These are phyloP conservation scores for Gastrophysa polygoni DNA, from an alignment of 2,888 invertebrate species.

Conservation along the genomic window DNA sequence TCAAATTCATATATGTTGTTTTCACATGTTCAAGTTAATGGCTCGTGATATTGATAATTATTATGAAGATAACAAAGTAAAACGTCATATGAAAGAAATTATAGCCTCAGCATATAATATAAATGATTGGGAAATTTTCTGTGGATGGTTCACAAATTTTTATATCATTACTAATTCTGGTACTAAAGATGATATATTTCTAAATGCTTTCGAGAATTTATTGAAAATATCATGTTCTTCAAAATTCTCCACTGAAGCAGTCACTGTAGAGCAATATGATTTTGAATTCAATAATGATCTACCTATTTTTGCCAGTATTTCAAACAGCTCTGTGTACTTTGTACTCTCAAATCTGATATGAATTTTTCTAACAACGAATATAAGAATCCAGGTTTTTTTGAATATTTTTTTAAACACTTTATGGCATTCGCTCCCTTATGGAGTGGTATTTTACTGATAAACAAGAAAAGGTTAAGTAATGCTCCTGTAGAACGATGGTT, in stretches of 20 bases:
- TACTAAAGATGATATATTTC: not conserved
- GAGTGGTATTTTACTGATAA: not conserved
- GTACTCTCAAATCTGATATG: not conserved
- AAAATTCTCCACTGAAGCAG: not conserved
- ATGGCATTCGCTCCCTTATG: not conserved
- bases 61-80: not conserved
- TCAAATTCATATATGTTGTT: conserved; percentile 16
- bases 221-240: not conserved
- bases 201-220: not conserved
- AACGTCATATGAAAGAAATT: not conserved
- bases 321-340: not conserved
- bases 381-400: not conserved
- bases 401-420: not conserved
- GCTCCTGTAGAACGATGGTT: conserved; percentile 14
- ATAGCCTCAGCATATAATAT: not conserved
- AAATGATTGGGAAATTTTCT: not conserved
- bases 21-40: conserved; percentile 16
- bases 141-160: not conserved
- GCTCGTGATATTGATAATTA: conserved; percentile 6
- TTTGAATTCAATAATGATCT: not conserved
- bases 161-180: not conserved
- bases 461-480: not conserved
- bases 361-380: not conserved
- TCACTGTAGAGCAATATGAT: not conserved
- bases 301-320: not conserved